Percentiles rank a stretch among this genome's conserved stretches.
Conservation (phyloP, 2,888 invertebrate genomes). For the Sepiola atlantica region DNA sequence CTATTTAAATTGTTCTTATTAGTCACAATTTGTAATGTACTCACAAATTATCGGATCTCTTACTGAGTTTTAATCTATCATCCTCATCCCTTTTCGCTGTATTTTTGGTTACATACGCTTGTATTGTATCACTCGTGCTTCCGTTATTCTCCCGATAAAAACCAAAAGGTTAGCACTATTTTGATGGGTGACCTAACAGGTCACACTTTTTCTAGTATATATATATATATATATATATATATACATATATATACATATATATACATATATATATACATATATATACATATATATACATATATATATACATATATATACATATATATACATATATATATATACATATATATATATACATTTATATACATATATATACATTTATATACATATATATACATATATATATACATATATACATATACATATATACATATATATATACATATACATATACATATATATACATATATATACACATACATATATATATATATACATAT, state of each 20-base stretch:
- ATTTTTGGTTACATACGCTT: too few relatives aligned
- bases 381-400: neutral
- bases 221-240: neutral
- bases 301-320: constrained; percentile 17
- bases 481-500: neutral
- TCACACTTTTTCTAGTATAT: too few relatives aligned
- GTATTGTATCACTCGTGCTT: too few relatives aligned
- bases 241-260: constrained; percentile 17
- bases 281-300: constrained; percentile 4
- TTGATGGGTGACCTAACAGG: too few relatives aligned
- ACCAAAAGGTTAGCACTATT: too few relatives aligned
- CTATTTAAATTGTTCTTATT: too few relatives aligned
- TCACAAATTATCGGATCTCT: too few relatives aligned
- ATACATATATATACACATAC: neutral
- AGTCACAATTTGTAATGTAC: too few relatives aligned
- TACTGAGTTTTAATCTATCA: too few relatives aligned
- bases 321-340: neutral
- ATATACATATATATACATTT: neutral
- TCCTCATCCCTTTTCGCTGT: too few relatives aligned
- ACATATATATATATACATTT: constrained; percentile 2
- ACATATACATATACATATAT: neutral
- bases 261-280: neutral
- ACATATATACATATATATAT: neutral
- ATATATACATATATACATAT: neutral
- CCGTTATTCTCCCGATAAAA: too few relatives aligned